These are phyloP conservation scores for Rhyacophila evoluta DNA, from an alignment of 2,888 invertebrate species.

Conservation along the genomic window DNA sequence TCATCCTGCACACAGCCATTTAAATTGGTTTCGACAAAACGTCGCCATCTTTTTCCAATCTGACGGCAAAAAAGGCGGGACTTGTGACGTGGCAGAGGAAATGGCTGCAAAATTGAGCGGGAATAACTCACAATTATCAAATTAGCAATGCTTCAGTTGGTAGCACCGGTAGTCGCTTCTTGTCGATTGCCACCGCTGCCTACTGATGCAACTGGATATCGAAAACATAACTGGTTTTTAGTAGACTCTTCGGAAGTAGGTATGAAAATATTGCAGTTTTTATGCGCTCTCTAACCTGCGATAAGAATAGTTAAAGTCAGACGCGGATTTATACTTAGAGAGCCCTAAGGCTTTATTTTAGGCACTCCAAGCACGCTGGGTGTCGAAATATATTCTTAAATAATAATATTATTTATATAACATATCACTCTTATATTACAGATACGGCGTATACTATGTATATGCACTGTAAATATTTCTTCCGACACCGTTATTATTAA, in stretches of 20 bases:
- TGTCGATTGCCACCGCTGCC: background rate
- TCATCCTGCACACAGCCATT: slow-evolving; percentile 18
- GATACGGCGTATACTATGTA: too few relatives aligned
- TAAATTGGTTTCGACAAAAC: slow-evolving; percentile 24
- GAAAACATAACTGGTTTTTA: slow-evolving; percentile 10
- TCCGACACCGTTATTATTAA: too few relatives aligned
- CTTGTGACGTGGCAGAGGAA: slow-evolving; percentile 24
- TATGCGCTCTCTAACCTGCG: too few relatives aligned
- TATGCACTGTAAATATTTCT: too few relatives aligned
- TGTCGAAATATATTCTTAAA: too few relatives aligned
- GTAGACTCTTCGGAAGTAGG: background rate
- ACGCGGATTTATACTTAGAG: too few relatives aligned
- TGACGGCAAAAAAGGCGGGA: slow-evolving; percentile 19
- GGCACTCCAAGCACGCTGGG: too few relatives aligned
- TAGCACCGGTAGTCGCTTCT: background rate
- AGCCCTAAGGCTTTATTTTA: too few relatives aligned
- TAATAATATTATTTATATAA: too few relatives aligned
- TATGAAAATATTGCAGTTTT: background rate
- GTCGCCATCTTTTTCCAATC: slow-evolving; percentile 20
- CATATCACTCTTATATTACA: too few relatives aligned
- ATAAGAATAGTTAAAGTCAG: too few relatives aligned
- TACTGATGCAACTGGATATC: background rate
- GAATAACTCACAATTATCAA: slow-evolving; percentile 24
- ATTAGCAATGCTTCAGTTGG: slow-evolving; percentile 16
- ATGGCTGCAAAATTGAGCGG: slow-evolving; percentile 18